A percentile compares a stretch with the other conserved stretches of the same genome.
Evolutionary conservation across 2,113 vertebrate species (phyloP).

Genomic region (Siniperca knerii): DNA sequence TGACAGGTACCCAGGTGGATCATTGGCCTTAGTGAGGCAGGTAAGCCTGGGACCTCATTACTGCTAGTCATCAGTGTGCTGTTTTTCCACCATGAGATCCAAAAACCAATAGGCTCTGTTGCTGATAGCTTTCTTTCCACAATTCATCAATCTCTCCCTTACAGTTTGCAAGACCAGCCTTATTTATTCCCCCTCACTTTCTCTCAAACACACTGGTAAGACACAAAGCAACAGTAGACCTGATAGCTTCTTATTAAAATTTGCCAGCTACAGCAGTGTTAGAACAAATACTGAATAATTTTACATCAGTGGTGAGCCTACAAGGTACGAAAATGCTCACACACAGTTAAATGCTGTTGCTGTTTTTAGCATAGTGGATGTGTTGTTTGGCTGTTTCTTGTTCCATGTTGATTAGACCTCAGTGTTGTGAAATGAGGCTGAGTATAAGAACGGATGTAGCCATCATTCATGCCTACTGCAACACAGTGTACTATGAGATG

Average conservation of each 20-base stretch:
- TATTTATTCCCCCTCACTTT: not conserved
- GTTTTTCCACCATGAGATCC: slow-evolving; percentile 1
- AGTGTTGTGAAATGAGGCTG: slow-evolving; percentile 29
- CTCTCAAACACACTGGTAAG: slow-evolving; percentile 21
- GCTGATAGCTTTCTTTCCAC: slow-evolving; percentile 4
- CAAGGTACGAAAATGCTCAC: slow-evolving; percentile 12
- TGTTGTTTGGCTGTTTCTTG: slow-evolving; percentile 24
- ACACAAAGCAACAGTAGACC: not conserved
- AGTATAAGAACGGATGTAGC: slow-evolving; percentile 27
- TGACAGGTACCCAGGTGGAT: slow-evolving; percentile 24
- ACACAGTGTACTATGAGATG: slow-evolving; percentile 24
- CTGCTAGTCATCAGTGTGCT: slow-evolving; percentile 4
- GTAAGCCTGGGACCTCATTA: slow-evolving; percentile 38
- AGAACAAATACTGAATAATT: slow-evolving; percentile 26
- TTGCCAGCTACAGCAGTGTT: not conserved
- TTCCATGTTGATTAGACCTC: slow-evolving; percentile 40
- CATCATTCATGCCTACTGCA: slow-evolving; percentile 26
- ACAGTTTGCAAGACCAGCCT: slow-evolving; percentile 3
- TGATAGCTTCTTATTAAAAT: slow-evolving; percentile 22
- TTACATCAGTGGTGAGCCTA: not conserved
- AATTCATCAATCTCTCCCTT: slow-evolving; percentile 24
- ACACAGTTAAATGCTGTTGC: not conserved
- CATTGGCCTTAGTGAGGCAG: not conserved
- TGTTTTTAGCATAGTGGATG: slow-evolving; percentile 10
- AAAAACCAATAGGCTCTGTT: not conserved